These are phyloP conservation scores for Pteronotus mesoamericanus DNA, from an alignment of 2,797 vertebrate genomes.

Conservation along the genomic window DNA sequence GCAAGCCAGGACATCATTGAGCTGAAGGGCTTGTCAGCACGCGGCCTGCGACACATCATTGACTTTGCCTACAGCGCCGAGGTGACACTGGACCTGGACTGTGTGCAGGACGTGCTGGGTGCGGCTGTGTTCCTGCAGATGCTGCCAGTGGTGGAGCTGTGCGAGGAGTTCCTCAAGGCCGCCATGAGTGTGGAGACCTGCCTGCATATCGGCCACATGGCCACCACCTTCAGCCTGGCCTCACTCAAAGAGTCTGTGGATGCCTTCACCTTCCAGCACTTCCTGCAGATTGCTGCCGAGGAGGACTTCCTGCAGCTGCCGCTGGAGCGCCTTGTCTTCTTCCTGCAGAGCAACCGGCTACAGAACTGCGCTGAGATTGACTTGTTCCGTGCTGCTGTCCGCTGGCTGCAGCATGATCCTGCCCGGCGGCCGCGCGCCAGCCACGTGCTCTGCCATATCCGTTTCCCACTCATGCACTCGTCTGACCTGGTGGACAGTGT, in stretches of 20 bases:
- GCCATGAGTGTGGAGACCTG: constrained; percentile 99
- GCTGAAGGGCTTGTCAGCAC: constrained; percentile 93
- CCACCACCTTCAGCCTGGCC: constrained; percentile 94
- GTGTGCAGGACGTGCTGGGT: constrained; percentile 97
- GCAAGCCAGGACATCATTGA: constrained; percentile 93
- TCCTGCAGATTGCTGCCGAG: constrained; percentile 95
- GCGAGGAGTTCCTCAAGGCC: constrained; percentile 97
- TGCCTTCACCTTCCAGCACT: constrained; percentile 94
- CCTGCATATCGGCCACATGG: constrained; percentile 98
- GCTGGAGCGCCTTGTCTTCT: constrained; percentile 94
- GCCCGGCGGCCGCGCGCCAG: constrained; percentile 87
- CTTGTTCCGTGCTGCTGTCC: constrained; percentile 91
- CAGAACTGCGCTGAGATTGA: constrained; percentile 94
- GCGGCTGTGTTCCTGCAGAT: constrained; percentile 98
- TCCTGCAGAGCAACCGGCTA: constrained; percentile 96
- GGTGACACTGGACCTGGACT: constrained; percentile 96
- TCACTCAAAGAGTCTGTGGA: constrained; percentile 97
- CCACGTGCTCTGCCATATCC: constrained; percentile 92
- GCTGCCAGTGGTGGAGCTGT: constrained; percentile 96
- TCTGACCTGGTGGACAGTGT: constrained; percentile 96
- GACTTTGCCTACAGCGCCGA: constrained; percentile 98
- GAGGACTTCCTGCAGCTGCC: constrained; percentile 98
- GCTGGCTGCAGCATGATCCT: constrained; percentile 92
- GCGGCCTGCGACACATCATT: constrained; percentile 94
- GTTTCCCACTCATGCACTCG: constrained; percentile 97